Percentiles rank a stretch among this genome's conserved stretches.
These are phyloP conservation scores for Orientallactaga bullata DNA, from an alignment of 2,113 vertebrate genomes.

Conservation along the genomic window DNA sequence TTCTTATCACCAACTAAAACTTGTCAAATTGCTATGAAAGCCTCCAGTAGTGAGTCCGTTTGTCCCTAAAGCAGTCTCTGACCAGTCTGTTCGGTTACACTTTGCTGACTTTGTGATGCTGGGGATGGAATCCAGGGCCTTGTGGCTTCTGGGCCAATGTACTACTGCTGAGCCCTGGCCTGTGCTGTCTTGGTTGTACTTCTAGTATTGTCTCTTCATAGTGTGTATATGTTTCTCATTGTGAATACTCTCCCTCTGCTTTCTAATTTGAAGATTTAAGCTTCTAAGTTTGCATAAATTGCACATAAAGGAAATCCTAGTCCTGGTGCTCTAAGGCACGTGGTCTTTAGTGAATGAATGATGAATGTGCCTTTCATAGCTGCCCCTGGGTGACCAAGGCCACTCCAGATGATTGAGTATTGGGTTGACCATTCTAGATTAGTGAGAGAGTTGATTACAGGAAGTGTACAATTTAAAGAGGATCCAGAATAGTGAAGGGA, in stretches of 20 bases:
- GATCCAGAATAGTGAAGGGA: neutral
- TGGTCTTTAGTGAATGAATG: neutral
- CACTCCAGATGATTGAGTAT: neutral
- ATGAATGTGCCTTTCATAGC: neutral
- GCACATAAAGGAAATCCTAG: neutral
- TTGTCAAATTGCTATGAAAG: neutral
- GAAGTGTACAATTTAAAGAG: neutral
- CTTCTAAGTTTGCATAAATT: neutral
- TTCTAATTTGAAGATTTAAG: neutral
- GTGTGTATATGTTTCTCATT: neutral
- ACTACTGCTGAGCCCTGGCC: neutral
- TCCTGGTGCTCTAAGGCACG: neutral
- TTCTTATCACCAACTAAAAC: constrained; percentile 23
- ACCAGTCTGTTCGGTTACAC: neutral
- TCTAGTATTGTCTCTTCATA: neutral
- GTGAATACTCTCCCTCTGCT: neutral
- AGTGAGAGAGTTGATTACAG: neutral
- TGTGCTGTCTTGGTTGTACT: neutral
- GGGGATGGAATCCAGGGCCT: neutral
- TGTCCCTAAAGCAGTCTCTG: neutral
- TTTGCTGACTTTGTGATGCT: neutral
- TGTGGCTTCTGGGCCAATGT: too few species aligned
- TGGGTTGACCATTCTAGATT: neutral
- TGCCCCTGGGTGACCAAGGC: neutral
- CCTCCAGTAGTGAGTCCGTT: neutral